These are phyloP conservation scores for Cabera pusaria DNA, from an alignment of 2,888 invertebrate genomes.

Conservation along the genomic window DNA sequence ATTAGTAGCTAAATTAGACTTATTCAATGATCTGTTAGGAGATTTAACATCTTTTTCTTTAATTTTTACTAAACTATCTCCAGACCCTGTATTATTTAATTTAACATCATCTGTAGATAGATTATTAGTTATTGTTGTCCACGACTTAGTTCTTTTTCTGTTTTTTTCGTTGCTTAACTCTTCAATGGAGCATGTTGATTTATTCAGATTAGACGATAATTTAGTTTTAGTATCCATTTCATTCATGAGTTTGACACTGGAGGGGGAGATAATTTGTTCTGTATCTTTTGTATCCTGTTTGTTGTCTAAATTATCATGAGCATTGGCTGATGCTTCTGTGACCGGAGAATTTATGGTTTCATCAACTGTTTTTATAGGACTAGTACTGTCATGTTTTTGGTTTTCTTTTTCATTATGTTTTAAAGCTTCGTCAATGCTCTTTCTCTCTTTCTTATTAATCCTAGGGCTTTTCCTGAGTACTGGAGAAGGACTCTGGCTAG, in stretches of 20 bases:
- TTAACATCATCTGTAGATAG: slow-evolving; percentile 20
- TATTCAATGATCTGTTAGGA: slow-evolving; percentile 18
- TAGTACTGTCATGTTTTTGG: slow-evolving; percentile 10
- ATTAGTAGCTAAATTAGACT: slow-evolving; percentile 7
- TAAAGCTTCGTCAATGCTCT: slow-evolving; percentile 23
- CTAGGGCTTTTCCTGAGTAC: slow-evolving; percentile 44
- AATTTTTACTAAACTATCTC: slow-evolving; percentile 53
- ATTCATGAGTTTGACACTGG: slow-evolving; percentile 46
- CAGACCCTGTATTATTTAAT: slow-evolving; percentile 44
- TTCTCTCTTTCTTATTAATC: slow-evolving; percentile 39
- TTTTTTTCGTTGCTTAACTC: slow-evolving; percentile 36
- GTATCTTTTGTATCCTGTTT: slow-evolving; percentile 11
- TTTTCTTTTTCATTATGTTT: slow-evolving; percentile 9
- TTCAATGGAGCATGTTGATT: slow-evolving; percentile 49
- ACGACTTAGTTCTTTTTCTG: slow-evolving; percentile 63
- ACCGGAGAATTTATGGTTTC: slow-evolving; percentile 1
- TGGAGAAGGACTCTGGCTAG: slow-evolving; percentile 24
- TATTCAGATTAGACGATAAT: slow-evolving; percentile 44
- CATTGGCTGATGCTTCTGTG: slow-evolving; percentile 1
- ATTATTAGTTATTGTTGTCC: slow-evolving; percentile 42
- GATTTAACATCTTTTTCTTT: slow-evolving; percentile 24
- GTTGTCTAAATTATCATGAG: slow-evolving; percentile 5
- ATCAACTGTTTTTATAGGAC: slow-evolving; percentile 5
- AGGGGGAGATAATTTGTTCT: slow-evolving; percentile 36
- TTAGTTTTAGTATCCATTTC: slow-evolving; percentile 40